phyloP scores from a whole-genome alignment of 2,797 vertebrate species.

The Streptopelia turtur region DNA sequence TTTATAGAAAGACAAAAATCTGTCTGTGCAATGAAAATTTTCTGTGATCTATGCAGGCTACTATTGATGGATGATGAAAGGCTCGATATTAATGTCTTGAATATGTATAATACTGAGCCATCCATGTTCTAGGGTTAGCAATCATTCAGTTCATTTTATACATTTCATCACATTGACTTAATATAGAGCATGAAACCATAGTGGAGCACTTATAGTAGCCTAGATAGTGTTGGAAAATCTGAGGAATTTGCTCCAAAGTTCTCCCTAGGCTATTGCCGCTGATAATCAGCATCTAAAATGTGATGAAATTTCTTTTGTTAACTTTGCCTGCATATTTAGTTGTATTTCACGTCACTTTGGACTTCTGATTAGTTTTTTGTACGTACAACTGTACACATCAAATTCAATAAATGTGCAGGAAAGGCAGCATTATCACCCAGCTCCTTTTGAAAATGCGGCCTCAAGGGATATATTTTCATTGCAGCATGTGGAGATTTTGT shows the following conservation, averaged over 20 bases:
- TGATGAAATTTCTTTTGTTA: conserved; percentile 69
- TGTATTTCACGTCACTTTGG: conserved; percentile 67
- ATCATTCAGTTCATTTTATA: conserved; percentile 53
- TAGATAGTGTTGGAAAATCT: conserved; percentile 30
- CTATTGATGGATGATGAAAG: conserved; percentile 60
- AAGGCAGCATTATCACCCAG: conserved; percentile 69
- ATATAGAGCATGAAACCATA: conserved; percentile 11
- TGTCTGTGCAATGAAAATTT: conserved; percentile 67
- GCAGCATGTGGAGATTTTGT: conserved; percentile 70
- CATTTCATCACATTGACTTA: conserved; percentile 36
- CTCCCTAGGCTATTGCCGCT: conserved; percentile 61
- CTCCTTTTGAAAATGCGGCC: conserved; percentile 64
- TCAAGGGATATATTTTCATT: conserved; percentile 66
- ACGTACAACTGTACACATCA: conserved; percentile 54
- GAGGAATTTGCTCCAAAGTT: conserved; percentile 35
- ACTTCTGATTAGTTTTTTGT: conserved; percentile 66
- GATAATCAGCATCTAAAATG: conserved; percentile 68
- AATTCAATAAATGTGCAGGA: conserved; percentile 62
- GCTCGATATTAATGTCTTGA: conserved; percentile 41
- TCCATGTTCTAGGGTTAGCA: conserved; percentile 39
- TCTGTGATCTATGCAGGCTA: conserved; percentile 53
- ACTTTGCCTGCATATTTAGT: conserved; percentile 56
- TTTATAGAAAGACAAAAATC: conserved; percentile 57
- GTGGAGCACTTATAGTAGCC: neutral
- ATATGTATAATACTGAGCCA: conserved; percentile 24